phyloP scores from a whole-genome alignment of 2,113 vertebrate species.

The Ctenomys sociabilis region DNA sequence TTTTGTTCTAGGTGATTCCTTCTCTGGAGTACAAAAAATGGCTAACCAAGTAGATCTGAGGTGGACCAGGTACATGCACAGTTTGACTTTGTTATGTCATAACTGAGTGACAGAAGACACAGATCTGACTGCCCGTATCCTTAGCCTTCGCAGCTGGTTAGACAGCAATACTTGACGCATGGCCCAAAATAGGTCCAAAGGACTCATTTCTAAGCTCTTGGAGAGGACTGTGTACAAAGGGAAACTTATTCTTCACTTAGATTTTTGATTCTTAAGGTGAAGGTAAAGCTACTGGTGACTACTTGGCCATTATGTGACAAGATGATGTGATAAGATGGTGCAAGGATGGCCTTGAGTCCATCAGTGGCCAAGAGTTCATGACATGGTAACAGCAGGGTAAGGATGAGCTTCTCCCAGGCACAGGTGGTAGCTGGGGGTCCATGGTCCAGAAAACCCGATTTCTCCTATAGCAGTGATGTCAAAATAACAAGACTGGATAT shows the following conservation, averaged over 20 bases:
- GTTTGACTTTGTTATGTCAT: not conserved
- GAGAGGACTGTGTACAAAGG: not conserved
- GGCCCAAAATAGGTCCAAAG: not conserved
- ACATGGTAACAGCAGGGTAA: not conserved
- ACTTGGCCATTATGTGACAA: not conserved
- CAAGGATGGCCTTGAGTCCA: not conserved
- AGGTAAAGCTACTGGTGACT: not conserved
- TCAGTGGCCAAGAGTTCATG: no score
- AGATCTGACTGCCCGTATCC: not conserved
- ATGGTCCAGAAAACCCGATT: not conserved
- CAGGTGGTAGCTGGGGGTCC: not conserved
- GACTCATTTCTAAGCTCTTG: not conserved
- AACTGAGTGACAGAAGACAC: not conserved
- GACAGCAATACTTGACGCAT: not conserved
- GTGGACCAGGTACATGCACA: rapidly evolving
- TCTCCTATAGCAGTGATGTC: not conserved
- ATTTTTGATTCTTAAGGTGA: not conserved
- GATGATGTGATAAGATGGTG: not conserved
- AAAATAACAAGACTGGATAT: not conserved
- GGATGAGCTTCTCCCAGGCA: not conserved
- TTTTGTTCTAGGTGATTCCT: not conserved
- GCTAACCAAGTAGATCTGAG: not conserved
- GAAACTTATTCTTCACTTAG: not conserved
- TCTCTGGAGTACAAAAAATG: not conserved
- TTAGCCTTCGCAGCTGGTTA: not conserved